Evolutionary conservation across 2,888 invertebrate species (phyloP).

Genomic region (Coenonympha arcania): DNA sequence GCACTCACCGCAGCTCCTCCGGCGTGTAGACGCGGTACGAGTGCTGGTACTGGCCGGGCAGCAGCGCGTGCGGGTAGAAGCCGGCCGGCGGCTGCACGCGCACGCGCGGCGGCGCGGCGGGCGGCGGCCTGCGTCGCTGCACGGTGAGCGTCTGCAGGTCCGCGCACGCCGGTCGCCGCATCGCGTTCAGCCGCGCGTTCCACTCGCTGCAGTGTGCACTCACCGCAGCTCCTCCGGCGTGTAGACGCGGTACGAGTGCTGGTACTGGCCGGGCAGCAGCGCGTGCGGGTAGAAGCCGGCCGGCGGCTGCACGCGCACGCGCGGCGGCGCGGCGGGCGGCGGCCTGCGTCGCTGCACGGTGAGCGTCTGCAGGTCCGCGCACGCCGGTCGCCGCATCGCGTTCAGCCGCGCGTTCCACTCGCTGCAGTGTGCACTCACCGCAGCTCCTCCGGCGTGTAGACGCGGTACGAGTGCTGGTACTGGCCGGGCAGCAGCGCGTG

Average conservation of each 20-base stretch:
- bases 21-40: no score
- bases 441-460: conserved; percentile 87
- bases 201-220: conserved; percentile 81
- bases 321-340: conserved; percentile 28
- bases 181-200: conserved; percentile 88
- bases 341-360: conserved; percentile 79
- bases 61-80: no score
- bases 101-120: no score
- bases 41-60: no score
- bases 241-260: conserved; percentile 86
- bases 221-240: conserved; percentile 82
- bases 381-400: conserved; percentile 80
- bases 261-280: conserved; percentile 95
- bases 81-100: no score
- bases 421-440: conserved; percentile 51
- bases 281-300: conserved; percentile 89
- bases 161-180: no score
- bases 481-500: conserved; percentile 97
- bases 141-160: no score
- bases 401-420: conserved; percentile 94
- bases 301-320: conserved; percentile 57
- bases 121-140: no score
- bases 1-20: no score
- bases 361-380: conserved; percentile 93
- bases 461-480: conserved; percentile 88